Evolutionary conservation across 1,140 invertebrate genomes (phyloP), one percentile per base, ranked within the genome.

Genomic region (Uloborus diversus): DNA sequence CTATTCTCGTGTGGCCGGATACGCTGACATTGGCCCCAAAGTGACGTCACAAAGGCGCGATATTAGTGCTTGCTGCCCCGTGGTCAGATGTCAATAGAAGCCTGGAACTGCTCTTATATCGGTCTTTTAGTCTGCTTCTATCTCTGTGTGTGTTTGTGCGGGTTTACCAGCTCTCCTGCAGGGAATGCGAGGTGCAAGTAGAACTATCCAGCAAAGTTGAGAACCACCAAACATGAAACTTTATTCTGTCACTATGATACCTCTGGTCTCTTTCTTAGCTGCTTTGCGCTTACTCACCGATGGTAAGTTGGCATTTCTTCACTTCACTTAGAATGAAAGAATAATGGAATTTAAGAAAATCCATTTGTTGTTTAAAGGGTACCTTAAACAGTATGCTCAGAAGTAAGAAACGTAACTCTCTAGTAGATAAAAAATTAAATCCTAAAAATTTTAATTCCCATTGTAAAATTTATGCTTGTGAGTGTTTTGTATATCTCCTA

Each of bases 221-320:
- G n/a, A 28, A 20, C 14, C n/a, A 51, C 2, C 47, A 68, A 76
- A 68, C 75, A 79, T 79, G 75, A 79, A 68, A 79, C 56, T 79
- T 20, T 37, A 53, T 56, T 65, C 61, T 7, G 49, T 25, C 25
- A 64, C 57, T 33, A 92, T 94, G 90, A 92, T 93, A 89, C 92
- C 93, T 90, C 91, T 92, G 86, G 92, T 94, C 84, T 93, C 92
- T 85, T 91, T 93, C 83, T 90, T 94, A 81, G 93, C 92, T 82
- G 92, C 93, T 86, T 89, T 94, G 82, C 92, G 92, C 85, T 93
- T 94, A 91, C 87, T 92, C 83, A 91, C 92, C 70, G 93, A 93
- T 85, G 93, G 93, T 94, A 89, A 89, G 88, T 87, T 28, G 3
- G n/a, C 25, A 14, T 53, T 23, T 20, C 51, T 53, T 53, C 51